Evolutionary conservation across 2,888 invertebrate species (phyloP).

Genomic region (Orthonychiurus folsomi): DNA sequence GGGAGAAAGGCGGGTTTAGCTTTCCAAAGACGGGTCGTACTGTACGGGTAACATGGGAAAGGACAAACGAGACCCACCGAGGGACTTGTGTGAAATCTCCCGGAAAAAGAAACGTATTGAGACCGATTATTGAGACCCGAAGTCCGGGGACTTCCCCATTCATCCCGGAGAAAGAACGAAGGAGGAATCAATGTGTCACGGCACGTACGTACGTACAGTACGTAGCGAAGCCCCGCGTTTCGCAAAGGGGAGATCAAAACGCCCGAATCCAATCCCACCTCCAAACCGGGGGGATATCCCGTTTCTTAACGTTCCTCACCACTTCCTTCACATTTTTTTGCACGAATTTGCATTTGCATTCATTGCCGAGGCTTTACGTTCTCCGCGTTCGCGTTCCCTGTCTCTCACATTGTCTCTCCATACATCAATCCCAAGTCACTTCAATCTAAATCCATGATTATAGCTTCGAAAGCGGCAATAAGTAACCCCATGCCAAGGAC

Average conservation of each 20-base stretch:
- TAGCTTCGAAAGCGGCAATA: too few relatives aligned
- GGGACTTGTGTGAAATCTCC: conserved; percentile 29
- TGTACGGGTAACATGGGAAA: conserved; percentile 7
- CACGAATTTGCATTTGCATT: not conserved
- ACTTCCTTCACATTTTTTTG: not conserved
- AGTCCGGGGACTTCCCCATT: too few relatives aligned
- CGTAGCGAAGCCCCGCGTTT: too few relatives aligned
- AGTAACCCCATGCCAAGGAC: too few relatives aligned
- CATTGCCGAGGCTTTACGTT: too few relatives aligned
- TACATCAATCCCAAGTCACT: not conserved
- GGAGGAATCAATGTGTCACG: not conserved
- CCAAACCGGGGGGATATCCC: too few relatives aligned
- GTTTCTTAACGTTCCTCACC: not conserved
- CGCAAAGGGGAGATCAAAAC: too few relatives aligned
- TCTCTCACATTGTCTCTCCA: not conserved
- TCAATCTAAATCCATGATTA: not conserved
- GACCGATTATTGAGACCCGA: conserved; percentile 25
- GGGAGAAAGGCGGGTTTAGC: not conserved
- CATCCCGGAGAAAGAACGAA: not conserved
- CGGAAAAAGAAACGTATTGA: conserved; percentile 30
- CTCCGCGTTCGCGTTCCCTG: too few relatives aligned
- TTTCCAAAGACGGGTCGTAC: not conserved
- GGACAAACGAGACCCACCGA: conserved; percentile 11
- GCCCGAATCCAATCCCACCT: too few relatives aligned
- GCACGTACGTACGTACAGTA: not conserved